A percentile compares a stretch with the other conserved stretches of the same genome.
phyloP scores from a whole-genome alignment of 2,113 vertebrate genomes.

The Rhizomys pruinosus region DNA sequence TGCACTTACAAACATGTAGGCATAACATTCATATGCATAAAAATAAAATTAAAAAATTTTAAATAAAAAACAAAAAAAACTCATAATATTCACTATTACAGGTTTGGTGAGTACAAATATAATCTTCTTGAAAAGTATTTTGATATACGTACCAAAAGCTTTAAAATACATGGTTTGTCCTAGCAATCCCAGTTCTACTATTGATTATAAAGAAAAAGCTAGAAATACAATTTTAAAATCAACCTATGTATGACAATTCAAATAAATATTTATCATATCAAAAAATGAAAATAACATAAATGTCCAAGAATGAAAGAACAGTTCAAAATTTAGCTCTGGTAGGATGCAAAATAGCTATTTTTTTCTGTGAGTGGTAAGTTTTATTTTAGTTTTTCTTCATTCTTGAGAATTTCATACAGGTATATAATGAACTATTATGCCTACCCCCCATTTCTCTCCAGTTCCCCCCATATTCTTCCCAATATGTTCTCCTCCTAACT shows the following conservation, averaged over 20 bases:
- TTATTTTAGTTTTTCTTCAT: neutral
- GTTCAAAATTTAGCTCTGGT: constrained; percentile 1
- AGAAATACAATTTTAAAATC: neutral
- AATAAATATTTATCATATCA: neutral
- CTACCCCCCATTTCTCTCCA: neutral
- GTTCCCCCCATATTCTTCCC: neutral
- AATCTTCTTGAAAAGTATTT: neutral
- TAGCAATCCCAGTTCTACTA: neutral
- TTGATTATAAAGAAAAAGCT: constrained; percentile 7
- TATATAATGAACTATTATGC: neutral
- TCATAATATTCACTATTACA: neutral
- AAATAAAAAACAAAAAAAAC: too few relatives aligned
- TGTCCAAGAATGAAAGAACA: neutral
- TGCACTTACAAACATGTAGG: too few relatives aligned
- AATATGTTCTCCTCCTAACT: neutral
- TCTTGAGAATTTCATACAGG: neutral
- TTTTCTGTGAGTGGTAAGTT: neutral
- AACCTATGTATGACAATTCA: neutral
- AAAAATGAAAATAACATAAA: constrained; percentile 40
- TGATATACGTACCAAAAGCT: neutral
- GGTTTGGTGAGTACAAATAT: neutral
- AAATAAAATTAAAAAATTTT: too few relatives aligned
- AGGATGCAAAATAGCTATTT: neutral
- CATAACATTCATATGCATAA: too few relatives aligned
- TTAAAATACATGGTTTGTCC: neutral